A percentile compares a stretch with the other conserved stretches of the same genome.
phyloP scores from a whole-genome alignment of 2,888 invertebrate species.

The Apamea monoglypha region DNA sequence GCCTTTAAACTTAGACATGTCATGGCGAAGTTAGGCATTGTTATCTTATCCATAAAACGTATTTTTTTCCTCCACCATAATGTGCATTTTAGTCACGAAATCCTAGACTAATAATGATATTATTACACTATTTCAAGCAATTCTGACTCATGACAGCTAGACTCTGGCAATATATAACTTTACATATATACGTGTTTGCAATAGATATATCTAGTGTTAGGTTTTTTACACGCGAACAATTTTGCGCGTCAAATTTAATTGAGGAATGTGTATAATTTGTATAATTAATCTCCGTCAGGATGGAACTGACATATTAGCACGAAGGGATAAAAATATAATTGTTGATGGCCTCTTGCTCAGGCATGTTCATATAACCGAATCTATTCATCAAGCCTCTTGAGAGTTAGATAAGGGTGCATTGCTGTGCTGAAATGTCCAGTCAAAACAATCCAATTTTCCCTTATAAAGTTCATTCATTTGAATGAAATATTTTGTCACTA shows the following conservation, averaged over 20 bases:
- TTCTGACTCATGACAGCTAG: conserved; percentile 65
- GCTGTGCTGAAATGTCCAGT: conserved; percentile 13
- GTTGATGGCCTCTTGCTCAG: neutral
- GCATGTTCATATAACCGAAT: neutral
- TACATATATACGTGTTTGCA: conserved; percentile 24
- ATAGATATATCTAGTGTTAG: conserved; percentile 47
- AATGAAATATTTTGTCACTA: neutral
- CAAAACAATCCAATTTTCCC: neutral
- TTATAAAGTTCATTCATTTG: neutral
- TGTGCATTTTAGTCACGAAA: conserved; percentile 59
- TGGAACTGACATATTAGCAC: conserved; percentile 39
- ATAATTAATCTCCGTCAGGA: conserved; percentile 22
- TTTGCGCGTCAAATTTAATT: conserved; percentile 27
- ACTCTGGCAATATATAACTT: conserved; percentile 35
- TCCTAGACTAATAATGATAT: conserved; percentile 43
- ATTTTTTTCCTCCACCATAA: conserved; percentile 51
- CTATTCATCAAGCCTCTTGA: neutral
- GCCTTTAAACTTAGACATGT: conserved; percentile 46
- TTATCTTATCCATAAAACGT: conserved; percentile 45
- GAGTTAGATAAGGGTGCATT: neutral
- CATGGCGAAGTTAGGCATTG: conserved; percentile 54
- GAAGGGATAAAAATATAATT: conserved; percentile 9
- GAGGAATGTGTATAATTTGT: conserved; percentile 21
- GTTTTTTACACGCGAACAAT: conserved; percentile 44
- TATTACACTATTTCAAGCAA: conserved; percentile 37